Evolutionary conservation across 2,113 vertebrate species (phyloP).

Genomic region (Sylvia atricapilla): DNA sequence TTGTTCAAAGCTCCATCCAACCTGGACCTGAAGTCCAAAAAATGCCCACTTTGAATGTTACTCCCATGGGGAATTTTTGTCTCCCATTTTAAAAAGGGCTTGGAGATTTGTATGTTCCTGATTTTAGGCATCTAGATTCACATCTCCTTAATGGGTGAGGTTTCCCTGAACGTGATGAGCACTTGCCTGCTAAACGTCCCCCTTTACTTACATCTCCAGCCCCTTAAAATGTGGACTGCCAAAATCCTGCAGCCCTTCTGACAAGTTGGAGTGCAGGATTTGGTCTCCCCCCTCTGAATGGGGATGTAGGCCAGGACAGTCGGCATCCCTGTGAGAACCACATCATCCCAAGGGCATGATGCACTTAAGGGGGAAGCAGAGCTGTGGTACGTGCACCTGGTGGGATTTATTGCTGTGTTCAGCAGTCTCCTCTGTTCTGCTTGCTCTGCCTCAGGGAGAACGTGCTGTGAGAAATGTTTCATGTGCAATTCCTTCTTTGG

Average conservation of each 20-base stretch:
- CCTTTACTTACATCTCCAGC: background rate
- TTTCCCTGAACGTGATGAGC: background rate
- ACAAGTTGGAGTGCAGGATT: background rate
- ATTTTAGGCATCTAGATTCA: background rate
- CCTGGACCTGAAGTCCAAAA: background rate
- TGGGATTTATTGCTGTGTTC: constrained; percentile 53
- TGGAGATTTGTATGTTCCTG: background rate
- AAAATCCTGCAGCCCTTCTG: background rate
- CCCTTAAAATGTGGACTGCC: background rate
- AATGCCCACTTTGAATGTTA: background rate
- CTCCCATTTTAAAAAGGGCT: background rate
- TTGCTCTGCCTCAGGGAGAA: background rate
- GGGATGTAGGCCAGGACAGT: background rate
- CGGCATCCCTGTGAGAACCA: background rate
- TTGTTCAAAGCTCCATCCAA: background rate
- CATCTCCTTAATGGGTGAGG: background rate
- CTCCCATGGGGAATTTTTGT: background rate
- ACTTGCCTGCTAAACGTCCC: background rate
- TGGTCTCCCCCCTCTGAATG: background rate
- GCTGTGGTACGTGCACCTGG: background rate
- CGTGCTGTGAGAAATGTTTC: constrained; percentile 3
- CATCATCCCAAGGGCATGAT: background rate
- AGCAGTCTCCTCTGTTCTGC: background rate
- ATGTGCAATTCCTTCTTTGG: constrained; percentile 8
- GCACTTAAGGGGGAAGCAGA: background rate